Conservation (phyloP, 2,888 invertebrate species). For the Pseudoips prasinana region DNA sequence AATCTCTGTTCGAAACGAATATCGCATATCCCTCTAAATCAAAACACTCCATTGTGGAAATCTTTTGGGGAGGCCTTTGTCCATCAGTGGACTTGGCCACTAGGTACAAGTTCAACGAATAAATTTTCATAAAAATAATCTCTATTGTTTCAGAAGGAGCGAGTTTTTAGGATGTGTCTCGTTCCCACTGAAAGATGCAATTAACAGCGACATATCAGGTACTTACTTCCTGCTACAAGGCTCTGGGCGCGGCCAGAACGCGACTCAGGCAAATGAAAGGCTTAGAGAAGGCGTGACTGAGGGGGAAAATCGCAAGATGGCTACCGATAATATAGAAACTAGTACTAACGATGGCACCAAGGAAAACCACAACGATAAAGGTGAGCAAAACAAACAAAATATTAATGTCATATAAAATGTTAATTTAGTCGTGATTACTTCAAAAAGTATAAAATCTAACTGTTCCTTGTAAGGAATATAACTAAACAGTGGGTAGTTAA, state of each 20-base stretch:
- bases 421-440: no score
- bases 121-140: constrained; percentile 7
- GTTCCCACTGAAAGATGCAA: constrained; percentile 91
- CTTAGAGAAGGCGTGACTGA: constrained; percentile 56
- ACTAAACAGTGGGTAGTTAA: no score
- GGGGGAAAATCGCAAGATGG: constrained; percentile 63
- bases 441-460: no score
- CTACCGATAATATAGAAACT: constrained; percentile 75
- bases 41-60: no score
- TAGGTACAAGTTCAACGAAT: no score
- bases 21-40: no score
- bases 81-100: no score
- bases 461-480: no score
- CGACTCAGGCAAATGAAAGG: constrained; percentile 50
- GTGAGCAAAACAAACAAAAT: constrained; percentile 30
- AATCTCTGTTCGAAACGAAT: no score
- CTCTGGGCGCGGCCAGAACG: constrained; percentile 47
- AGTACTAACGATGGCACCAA: constrained; percentile 71
- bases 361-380: constrained; percentile 70
- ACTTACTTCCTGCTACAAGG: constrained; percentile 86
- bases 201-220: constrained; percentile 86
- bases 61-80: no score
- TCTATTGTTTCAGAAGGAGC: constrained; percentile 89
- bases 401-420: no score
- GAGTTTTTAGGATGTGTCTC: constrained; percentile 97